phyloP scores from a whole-genome alignment of 1,140 invertebrate species.

The Pomacea maculata region DNA sequence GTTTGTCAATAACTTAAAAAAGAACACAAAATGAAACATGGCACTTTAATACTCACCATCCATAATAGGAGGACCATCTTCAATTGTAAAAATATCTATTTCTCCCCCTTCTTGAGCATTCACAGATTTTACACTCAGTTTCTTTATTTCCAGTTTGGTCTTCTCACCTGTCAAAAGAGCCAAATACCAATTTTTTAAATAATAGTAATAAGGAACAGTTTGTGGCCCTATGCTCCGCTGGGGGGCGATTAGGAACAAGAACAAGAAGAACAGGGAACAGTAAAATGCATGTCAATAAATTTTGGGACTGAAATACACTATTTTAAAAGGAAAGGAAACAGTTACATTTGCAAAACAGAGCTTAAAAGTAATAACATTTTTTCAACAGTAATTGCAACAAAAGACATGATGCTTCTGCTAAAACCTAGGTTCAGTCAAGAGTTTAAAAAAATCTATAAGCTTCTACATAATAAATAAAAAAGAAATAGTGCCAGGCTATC shows the following conservation, averaged over 20 bases:
- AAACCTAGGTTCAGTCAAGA: no score
- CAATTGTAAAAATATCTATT: slow-evolving; percentile 31
- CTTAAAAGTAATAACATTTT: background rate
- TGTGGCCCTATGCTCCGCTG: no score
- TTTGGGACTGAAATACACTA: no score
- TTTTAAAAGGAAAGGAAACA: background rate
- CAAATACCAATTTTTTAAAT: background rate
- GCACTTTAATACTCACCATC: slow-evolving; percentile 9
- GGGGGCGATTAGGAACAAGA: background rate
- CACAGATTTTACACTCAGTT: slow-evolving; percentile 20
- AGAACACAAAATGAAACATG: no score
- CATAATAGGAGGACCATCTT: slow-evolving; percentile 30
- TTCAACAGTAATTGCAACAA: background rate
- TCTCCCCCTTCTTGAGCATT: slow-evolving; percentile 13
- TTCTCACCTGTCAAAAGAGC: slow-evolving; percentile 24
- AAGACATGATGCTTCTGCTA: no score
- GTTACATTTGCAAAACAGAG: background rate
- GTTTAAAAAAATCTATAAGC: no score
- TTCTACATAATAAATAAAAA: no score
- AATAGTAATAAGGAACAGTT: no score
- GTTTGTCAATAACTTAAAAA: no score
- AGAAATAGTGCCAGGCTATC: no score
- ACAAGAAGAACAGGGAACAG: background rate
- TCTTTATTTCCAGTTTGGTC: slow-evolving; percentile 24
- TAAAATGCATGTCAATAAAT: no score